These are phyloP conservation scores for Hyles lineata DNA, from an alignment of 2,888 invertebrate genomes.

Conservation along the genomic window DNA sequence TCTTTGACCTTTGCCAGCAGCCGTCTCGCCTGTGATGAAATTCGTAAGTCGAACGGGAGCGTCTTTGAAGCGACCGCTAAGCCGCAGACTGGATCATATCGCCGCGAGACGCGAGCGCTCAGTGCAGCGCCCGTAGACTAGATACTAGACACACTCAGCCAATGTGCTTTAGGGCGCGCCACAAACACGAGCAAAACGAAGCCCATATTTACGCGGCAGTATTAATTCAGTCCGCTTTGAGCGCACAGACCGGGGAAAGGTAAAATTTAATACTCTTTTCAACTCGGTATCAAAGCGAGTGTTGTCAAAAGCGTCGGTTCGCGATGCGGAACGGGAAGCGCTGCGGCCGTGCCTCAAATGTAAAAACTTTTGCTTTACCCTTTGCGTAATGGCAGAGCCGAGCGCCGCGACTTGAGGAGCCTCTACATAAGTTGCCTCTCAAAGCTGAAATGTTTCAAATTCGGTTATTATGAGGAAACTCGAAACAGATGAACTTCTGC, in stretches of 20 bases:
- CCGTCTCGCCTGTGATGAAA: conserved; percentile 70
- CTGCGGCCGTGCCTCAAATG: conserved; percentile 73
- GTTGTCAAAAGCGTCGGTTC: conserved; percentile 78
- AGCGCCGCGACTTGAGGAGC: conserved; percentile 71
- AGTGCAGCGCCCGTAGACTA: conserved; percentile 30
- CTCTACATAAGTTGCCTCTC: conserved; percentile 76
- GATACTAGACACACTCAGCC: conserved; percentile 34
- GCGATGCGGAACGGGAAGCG: conserved; percentile 73
- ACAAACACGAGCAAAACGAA: conserved; percentile 43
- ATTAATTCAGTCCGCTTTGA: conserved; percentile 70
- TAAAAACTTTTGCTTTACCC: conserved; percentile 81
- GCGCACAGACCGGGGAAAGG: conserved; percentile 68
- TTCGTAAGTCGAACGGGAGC: conserved; percentile 58
- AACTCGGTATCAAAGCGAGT: conserved; percentile 76
- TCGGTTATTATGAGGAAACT: conserved; percentile 69
- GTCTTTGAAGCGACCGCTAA: conserved; percentile 65
- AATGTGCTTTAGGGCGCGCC: conserved; percentile 29
- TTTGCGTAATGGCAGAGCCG: conserved; percentile 72
- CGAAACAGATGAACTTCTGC: conserved; percentile 57
- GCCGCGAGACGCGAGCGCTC: neutral
- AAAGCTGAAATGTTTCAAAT: conserved; percentile 80
- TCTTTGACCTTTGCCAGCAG: conserved; percentile 69
- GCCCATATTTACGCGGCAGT: conserved; percentile 62
- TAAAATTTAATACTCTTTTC: conserved; percentile 76
- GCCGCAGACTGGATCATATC: conserved; percentile 51